Base-by-base conservation (phyloP, 2,797 vertebrate genomes). In the Scomberomorus guttatus region DNA sequence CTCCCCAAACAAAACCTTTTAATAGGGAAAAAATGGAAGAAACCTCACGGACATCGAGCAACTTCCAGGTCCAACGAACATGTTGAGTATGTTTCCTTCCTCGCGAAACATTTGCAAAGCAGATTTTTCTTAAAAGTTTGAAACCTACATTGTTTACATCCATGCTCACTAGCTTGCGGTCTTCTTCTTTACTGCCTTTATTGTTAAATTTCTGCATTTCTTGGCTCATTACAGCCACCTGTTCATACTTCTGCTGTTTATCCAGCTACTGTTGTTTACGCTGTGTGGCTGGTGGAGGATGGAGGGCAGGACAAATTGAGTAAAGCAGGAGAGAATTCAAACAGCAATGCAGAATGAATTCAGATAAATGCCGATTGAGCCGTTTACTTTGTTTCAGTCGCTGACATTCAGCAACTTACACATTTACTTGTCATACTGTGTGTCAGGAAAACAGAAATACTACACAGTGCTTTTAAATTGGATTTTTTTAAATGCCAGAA, bases 351-450 rank as follows among this genome's bases (percentile, higher is more conserved):
- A 7, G 9, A 50, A 72, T 29, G 25, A n/a, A 52, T 75, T 74
- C 55, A 37, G 29, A 32, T 6, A 32, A 1, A 32, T 32, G 4
- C 29, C 6, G 5, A 32, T 5, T 32, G 29, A 32, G 29, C 29
- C 5, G 29, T 32, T 32, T 6, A 6, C 61, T 74, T 59, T 3
- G 73, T 61, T 70, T 64, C 67, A 46, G 52, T 56, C 27, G 1
- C 5, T 68, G 64, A 61, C 50, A 50, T 77, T 72, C 69, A 61
- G 50, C 14, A 52, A 32, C 50, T 59, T 32, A 55, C 65, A 11
- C 72, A 12, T 79, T 75, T 69, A 13, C 67, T 61, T 39, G 44
- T 42, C 42, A 22, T n/a, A 11, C 75, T 69, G 63, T 11, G 69
- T 14, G 65, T 51, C 0, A 69, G 48, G 15, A 65, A 70, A 29